Percentiles rank a stretch among this genome's conserved stretches.
These are phyloP conservation scores for Molorchus minor DNA, from an alignment of 2,888 invertebrate genomes.

Conservation along the genomic window DNA sequence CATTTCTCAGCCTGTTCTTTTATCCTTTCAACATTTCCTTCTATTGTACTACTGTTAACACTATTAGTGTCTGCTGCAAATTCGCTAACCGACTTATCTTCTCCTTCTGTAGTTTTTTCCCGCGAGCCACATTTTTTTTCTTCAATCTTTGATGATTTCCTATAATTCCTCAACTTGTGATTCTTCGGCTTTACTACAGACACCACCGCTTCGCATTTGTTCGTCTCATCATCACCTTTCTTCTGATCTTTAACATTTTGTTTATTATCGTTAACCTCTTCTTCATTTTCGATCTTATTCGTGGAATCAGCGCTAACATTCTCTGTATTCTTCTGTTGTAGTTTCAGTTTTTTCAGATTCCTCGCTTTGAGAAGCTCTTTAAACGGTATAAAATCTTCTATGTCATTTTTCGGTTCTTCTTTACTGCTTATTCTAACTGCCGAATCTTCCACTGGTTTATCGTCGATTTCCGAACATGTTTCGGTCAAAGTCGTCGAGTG, in stretches of 20 bases:
- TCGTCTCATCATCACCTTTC: not conserved
- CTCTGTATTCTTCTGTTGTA: constrained; percentile 36
- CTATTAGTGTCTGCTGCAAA: not conserved
- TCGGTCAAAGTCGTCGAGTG: constrained; percentile 6
- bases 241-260: too few species aligned
- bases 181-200: not conserved
- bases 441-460: constrained; percentile 20
- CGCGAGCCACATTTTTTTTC: not conserved
- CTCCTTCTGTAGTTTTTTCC: not conserved
- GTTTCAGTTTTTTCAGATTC: constrained; percentile 47
- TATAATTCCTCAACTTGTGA: constrained; percentile 4
- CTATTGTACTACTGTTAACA: not conserved
- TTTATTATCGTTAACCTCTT: not conserved
- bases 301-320: constrained; percentile 37
- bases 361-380: constrained; percentile 47
- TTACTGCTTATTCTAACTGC: constrained; percentile 8
- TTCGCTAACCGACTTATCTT: not conserved
- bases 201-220: not conserved
- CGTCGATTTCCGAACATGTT: constrained; percentile 10
- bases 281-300: constrained; percentile 18
- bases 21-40: constrained; percentile 4
- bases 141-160: not conserved
- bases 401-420: constrained; percentile 21
- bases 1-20: constrained; percentile 22
- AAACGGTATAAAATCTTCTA: constrained; percentile 44